Percentiles rank a stretch among this genome's conserved stretches.
These are phyloP conservation scores for Heliconius congener DNA, from an alignment of 1,140 invertebrate genomes.

Conservation along the genomic window DNA sequence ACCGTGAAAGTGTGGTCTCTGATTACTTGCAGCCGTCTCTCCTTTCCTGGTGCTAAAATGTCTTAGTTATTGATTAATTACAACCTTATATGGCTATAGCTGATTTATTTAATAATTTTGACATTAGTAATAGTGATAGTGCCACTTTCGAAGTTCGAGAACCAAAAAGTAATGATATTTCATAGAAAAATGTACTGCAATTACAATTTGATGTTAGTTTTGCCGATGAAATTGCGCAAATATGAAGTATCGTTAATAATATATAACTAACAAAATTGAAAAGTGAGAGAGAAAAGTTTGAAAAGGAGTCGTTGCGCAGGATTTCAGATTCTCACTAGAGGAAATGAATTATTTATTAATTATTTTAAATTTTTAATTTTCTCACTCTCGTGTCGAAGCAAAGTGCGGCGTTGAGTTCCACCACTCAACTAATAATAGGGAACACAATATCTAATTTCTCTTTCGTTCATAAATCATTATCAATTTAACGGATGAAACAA, in stretches of 20 bases:
- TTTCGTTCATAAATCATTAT: neutral
- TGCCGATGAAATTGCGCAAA: neutral
- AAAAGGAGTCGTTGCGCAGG: no score
- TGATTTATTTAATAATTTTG: neutral
- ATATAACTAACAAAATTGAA: neutral
- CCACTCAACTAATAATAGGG: no score
- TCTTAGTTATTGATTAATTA: conserved; percentile 36
- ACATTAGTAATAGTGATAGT: neutral
- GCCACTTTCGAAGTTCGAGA: neutral
- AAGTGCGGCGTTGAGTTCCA: no score
- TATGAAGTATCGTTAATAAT: neutral
- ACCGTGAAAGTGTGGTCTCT: conserved; percentile 72
- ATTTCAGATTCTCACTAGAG: no score
- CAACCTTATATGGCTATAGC: neutral
- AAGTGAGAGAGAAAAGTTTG: no score
- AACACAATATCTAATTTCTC: no score
- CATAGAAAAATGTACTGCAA: neutral
- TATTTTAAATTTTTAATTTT: no score
- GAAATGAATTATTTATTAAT: no score
- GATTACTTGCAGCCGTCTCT: conserved; percentile 57
- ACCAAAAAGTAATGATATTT: neutral
- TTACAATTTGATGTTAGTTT: neutral
- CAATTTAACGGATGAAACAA: conserved; percentile 25
- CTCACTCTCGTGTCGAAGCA: no score
- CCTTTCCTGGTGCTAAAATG: conserved; percentile 51